Evolutionary conservation across 2,113 vertebrate genomes (phyloP).

Genomic region (Alaudala cheleensis): DNA sequence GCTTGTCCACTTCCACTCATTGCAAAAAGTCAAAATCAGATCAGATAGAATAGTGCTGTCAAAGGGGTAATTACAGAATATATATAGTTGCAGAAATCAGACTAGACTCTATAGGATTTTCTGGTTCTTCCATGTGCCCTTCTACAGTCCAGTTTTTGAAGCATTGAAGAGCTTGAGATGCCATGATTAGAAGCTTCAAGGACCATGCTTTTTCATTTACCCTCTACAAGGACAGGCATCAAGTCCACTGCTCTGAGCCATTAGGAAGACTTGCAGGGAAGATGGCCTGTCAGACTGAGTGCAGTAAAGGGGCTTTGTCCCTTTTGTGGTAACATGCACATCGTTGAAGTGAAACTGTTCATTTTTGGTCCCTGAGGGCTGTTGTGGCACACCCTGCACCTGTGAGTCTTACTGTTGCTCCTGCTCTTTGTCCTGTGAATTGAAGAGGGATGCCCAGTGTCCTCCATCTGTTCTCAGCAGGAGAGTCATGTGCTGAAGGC

Average conservation of each 20-base stretch:
- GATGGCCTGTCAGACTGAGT: rapidly evolving
- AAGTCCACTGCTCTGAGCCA: background rate
- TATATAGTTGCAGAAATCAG: background rate
- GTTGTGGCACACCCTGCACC: background rate
- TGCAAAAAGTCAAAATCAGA: background rate
- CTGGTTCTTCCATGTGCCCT: background rate
- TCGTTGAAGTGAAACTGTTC: background rate
- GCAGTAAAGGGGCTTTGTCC: background rate
- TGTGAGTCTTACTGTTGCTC: background rate
- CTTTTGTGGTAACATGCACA: background rate
- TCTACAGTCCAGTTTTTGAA: background rate
- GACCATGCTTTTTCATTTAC: background rate
- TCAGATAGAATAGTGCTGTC: background rate
- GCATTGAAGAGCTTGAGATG: background rate
- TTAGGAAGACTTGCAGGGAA: background rate
- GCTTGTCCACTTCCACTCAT: background rate
- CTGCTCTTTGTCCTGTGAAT: background rate
- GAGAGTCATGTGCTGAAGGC: background rate
- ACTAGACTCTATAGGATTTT: background rate
- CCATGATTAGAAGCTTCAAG: background rate
- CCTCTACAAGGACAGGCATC: background rate
- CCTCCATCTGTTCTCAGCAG: background rate
- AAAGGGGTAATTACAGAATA: background rate
- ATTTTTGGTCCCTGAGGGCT: background rate
- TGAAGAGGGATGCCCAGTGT: background rate